Conservation (phyloP, 2,113 vertebrate genomes). For the Onychorhynchus coronatus region DNA sequence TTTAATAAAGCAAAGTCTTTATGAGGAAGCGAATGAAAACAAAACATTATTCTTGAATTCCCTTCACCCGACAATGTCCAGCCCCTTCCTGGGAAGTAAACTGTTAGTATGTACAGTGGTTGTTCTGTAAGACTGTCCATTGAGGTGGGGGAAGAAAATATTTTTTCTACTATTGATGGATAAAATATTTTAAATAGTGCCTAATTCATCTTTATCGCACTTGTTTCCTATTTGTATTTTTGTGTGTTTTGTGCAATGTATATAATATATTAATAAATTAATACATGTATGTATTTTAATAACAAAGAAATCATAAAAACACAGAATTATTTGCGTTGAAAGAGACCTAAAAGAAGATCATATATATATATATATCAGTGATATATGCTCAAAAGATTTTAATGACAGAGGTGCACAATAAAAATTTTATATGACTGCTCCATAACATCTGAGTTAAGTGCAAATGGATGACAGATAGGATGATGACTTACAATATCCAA, state of each 20-base stretch:
- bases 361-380: neutral
- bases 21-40: neutral
- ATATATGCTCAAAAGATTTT: fast-evolving
- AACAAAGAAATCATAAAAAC: neutral
- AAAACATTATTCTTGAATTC: neutral
- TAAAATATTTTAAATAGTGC: neutral
- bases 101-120: fast-evolving
- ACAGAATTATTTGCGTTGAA: neutral
- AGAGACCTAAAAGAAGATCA: neutral
- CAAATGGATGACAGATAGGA: neutral
- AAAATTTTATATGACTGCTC: neutral
- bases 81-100: neutral
- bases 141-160: neutral
- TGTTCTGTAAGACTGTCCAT: neutral
- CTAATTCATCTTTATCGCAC: neutral
- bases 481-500: neutral
- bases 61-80: neutral
- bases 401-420: neutral
- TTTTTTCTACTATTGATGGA: neutral
- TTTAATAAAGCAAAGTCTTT: neutral
- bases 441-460: neutral
- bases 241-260: neutral
- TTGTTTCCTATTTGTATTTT: neutral
- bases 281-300: neutral
- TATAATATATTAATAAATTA: neutral